Percentiles rank a stretch among this genome's conserved stretches.
phyloP scores from a whole-genome alignment of 2,113 vertebrate species.

The Turdus rufiventris region DNA sequence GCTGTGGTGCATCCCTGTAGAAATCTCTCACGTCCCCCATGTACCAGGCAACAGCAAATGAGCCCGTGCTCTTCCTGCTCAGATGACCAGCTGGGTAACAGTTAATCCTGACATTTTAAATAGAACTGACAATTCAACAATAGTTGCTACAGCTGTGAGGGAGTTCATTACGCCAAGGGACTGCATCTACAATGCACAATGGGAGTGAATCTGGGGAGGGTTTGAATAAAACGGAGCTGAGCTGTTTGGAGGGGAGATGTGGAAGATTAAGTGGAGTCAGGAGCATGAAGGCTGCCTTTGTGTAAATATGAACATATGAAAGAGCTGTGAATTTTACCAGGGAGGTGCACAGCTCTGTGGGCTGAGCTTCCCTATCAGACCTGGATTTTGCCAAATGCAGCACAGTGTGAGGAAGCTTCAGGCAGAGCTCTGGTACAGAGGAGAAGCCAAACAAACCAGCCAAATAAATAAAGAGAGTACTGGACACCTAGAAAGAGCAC shows the following conservation, averaged over 20 bases:
- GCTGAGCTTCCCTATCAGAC: neutral
- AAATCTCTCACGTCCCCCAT: neutral
- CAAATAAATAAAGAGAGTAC: neutral
- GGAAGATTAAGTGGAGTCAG: neutral
- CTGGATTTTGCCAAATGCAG: neutral
- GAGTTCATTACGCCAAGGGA: neutral
- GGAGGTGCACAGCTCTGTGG: neutral
- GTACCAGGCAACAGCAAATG: neutral
- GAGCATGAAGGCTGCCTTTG: neutral
- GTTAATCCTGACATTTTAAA: slow-evolving; percentile 23
- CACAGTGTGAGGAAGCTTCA: neutral
- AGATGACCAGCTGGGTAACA: neutral
- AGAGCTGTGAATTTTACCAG: neutral
- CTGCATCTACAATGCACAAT: neutral
- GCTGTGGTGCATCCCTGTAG: neutral
- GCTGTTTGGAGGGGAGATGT: neutral
- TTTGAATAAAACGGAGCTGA: slow-evolving; percentile 3
- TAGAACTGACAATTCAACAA: neutral
- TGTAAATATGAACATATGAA: neutral
- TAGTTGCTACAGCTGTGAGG: neutral
- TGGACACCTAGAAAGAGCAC: neutral
- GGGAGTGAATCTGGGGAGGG: neutral
- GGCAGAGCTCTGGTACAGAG: neutral
- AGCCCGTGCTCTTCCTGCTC: neutral
- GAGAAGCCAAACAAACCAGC: neutral